Percentiles rank a stretch among this genome's conserved stretches.
These are phyloP conservation scores for Paratilapia polleni DNA, from an alignment of 2,113 vertebrate species.

Conservation along the genomic window DNA sequence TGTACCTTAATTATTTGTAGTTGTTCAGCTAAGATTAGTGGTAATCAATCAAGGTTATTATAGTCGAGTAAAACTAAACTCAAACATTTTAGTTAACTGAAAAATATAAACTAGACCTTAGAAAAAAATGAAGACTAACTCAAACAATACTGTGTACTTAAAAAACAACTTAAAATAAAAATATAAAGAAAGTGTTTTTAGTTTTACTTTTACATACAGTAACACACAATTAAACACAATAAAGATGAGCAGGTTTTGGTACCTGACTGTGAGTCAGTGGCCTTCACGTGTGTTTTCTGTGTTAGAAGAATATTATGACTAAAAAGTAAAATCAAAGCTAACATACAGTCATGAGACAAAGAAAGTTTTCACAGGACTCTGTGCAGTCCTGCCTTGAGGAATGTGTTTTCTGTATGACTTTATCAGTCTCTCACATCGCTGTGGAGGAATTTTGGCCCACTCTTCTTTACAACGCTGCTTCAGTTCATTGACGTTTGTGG, in stretches of 20 bases:
- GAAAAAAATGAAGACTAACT: no score
- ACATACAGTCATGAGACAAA: accelerated
- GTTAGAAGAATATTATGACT: neutral
- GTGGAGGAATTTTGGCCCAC: accelerated
- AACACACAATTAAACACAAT: no score
- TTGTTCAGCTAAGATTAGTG: neutral
- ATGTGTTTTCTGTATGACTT: no score
- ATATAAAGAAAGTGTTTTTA: neutral
- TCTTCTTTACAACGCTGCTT: neutral
- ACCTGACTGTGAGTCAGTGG: accelerated
- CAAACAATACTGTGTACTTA: no score
- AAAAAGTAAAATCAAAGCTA: neutral
- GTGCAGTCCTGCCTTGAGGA: no score
- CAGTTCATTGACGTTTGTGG: no score
- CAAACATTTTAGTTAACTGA: neutral
- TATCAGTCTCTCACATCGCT: neutral
- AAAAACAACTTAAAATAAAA: neutral
- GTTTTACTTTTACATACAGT: no score
- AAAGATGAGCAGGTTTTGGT: neutral
- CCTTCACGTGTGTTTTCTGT: neutral
- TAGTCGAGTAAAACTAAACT: neutral
- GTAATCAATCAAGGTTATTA: neutral
- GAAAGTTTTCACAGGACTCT: neutral
- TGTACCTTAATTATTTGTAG: neutral
- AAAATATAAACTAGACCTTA: no score